Evolutionary conservation across 2,113 vertebrate species (phyloP).

Genomic region (Caloenas nicobarica): DNA sequence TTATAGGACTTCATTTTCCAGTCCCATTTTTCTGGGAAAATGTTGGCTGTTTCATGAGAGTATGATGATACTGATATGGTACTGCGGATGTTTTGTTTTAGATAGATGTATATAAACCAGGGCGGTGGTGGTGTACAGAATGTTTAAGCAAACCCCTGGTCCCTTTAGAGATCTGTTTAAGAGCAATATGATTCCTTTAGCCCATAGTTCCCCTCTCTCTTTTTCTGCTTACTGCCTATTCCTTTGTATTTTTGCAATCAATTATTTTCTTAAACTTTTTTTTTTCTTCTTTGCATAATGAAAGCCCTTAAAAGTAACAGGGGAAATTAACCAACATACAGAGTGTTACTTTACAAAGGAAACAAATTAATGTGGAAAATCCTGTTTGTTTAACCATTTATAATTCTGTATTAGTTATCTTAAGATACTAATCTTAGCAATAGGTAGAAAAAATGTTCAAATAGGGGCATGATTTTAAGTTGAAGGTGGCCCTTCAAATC

Average conservation of each 20-base stretch:
- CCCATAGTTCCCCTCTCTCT: not conserved
- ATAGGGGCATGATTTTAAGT: not conserved
- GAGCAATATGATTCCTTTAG: not conserved
- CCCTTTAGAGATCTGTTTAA: not conserved
- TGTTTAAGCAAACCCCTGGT: not conserved
- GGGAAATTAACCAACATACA: conserved; percentile 8
- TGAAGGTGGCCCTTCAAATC: not conserved
- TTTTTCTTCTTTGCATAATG: not conserved
- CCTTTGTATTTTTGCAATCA: not conserved
- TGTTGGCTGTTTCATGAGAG: not conserved
- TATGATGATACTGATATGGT: accelerated
- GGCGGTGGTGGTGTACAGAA: not conserved
- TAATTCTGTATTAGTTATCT: not conserved
- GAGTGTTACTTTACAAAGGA: not conserved
- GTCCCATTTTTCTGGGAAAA: not conserved
- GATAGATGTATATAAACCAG: not conserved
- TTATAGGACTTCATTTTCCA: not conserved
- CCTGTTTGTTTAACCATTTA: not conserved
- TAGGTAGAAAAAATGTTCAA: not conserved
- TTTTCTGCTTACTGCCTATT: not conserved
- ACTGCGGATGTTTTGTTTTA: accelerated
- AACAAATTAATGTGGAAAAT: not conserved
- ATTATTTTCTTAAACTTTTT: not conserved
- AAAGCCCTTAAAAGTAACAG: not conserved
- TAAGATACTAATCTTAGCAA: not conserved